Evolutionary conservation across 2,797 vertebrate species (phyloP), one percentile per base, ranked within the genome.

Genomic region (Bucorvus abyssinicus): DNA sequence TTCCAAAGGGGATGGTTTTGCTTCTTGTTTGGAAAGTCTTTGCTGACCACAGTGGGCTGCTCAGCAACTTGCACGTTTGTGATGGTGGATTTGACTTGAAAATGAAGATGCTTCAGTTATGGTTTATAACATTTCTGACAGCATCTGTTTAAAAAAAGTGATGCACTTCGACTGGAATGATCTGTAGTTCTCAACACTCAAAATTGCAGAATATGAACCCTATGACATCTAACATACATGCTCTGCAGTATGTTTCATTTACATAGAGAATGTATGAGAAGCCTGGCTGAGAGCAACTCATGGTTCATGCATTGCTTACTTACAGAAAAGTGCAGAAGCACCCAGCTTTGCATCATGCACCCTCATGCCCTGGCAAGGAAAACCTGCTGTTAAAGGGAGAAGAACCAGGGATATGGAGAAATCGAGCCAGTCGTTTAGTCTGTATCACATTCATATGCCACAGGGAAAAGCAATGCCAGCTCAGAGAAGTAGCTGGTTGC

Each of bases 181-280:
- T 67, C 30, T 52, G 32, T 65, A 84, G 77, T 32, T 88, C 70
- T 87, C 38, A 78, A 64, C 20, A 18, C 38, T 67, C 57, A 79
- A 47, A 95, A 82, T 68, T 24, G 53, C 67, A 50, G 49, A 34
- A 42, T 89, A 83, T 77, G 92, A 84, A 47, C n/a, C 20, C 44
- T 38, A 9, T 74, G 74, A 70, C 36, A 90, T 82, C 83, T 84
- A 67, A 42, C 59, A 67, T 79, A 79, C 56, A 49, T 90, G 80
- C 70, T 82, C 65, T 90, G 34, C 80, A 93, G 84, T 90, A 82
- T 79, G 88, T 52, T 90, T 69, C 53, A 85, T 96, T 94, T 94
- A 80, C 91, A 93, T 76, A 80, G 17, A 27, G 64, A 89, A 85
- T 5, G 12, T 79, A 44, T 56, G 12, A 87, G 74, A 53, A 92